Percentiles rank a stretch among this genome's conserved stretches.
These are phyloP conservation scores for Crocidura indochinensis DNA, from an alignment of 2,797 vertebrate species.

Conservation along the genomic window DNA sequence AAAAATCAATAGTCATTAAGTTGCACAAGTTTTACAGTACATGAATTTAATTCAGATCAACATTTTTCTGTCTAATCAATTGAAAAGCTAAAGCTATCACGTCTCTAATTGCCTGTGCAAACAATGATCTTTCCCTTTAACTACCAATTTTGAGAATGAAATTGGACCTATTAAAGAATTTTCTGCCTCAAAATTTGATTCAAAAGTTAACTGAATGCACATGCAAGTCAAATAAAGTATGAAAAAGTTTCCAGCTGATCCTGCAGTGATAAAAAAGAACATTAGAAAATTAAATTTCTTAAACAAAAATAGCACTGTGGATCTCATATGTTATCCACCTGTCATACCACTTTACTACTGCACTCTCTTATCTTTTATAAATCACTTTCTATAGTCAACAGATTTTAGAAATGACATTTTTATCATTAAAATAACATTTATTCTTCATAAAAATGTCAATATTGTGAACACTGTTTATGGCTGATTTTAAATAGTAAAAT, in stretches of 20 bases:
- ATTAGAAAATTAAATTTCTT: not conserved
- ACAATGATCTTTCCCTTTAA: constrained; percentile 10
- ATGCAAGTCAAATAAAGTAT: constrained; percentile 46
- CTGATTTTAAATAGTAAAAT: constrained; percentile 55
- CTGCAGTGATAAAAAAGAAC: constrained; percentile 11
- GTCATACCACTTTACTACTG: not conserved
- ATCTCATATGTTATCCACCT: not conserved
- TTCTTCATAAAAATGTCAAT: constrained; percentile 38
- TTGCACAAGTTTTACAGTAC: constrained; percentile 11
- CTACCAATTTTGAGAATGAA: constrained; percentile 47
- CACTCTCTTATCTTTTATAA: constrained; percentile 25
- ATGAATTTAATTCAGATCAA: constrained; percentile 58
- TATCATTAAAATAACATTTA: constrained; percentile 42
- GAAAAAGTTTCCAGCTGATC: not conserved
- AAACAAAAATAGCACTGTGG: not conserved
- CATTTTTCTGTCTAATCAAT: not conserved
- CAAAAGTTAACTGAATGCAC: constrained; percentile 59
- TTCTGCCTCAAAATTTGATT: constrained; percentile 31
- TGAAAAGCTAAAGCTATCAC: constrained; percentile 43
- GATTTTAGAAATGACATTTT: constrained; percentile 53
- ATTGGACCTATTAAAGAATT: constrained; percentile 46
- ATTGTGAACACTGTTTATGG: not conserved
- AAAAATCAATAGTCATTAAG: constrained; percentile 67
- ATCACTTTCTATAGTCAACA: constrained; percentile 28
- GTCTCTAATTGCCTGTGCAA: constrained; percentile 47